These are phyloP conservation scores for Melanostoma scalare DNA, from an alignment of 2,888 invertebrate species.

Conservation along the genomic window DNA sequence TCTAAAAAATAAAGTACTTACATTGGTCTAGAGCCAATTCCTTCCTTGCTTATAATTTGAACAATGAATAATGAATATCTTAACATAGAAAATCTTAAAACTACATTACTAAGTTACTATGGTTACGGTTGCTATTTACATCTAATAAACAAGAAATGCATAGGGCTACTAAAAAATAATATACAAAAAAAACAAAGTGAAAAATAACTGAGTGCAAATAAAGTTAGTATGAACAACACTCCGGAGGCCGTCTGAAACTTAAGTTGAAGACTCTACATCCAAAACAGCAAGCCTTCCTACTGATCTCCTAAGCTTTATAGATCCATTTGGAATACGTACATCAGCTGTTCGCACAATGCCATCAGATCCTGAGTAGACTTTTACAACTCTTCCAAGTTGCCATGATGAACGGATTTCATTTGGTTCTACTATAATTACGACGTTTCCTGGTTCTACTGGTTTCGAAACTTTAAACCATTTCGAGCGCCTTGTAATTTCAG, in stretches of 20 bases:
- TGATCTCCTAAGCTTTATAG: constrained; percentile 9
- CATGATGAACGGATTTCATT: constrained; percentile 5
- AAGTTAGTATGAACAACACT: not conserved
- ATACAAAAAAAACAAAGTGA: no score
- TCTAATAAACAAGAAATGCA: no score
- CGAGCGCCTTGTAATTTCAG: not conserved
- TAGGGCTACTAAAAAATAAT: no score
- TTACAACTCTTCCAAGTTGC: not conserved
- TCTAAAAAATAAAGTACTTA: no score
- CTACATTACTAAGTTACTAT: no score
- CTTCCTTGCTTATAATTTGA: no score
- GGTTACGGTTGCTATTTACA: no score
- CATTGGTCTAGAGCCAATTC: no score
- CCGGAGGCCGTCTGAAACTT: constrained; percentile 26
- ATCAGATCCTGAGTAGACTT: constrained; percentile 6
- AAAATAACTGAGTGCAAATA: no score
- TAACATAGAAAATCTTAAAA: no score
- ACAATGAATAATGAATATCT: no score
- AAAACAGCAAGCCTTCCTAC: constrained; percentile 29
- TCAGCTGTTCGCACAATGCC: constrained; percentile 1
- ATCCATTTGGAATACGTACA: not conserved
- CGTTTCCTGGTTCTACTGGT: not conserved
- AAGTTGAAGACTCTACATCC: constrained; percentile 22
- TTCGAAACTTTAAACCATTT: constrained; percentile 1
- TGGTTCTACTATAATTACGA: constrained; percentile 1